Conservation (phyloP, 2,888 invertebrate species). For the Cheilosia pagana region DNA sequence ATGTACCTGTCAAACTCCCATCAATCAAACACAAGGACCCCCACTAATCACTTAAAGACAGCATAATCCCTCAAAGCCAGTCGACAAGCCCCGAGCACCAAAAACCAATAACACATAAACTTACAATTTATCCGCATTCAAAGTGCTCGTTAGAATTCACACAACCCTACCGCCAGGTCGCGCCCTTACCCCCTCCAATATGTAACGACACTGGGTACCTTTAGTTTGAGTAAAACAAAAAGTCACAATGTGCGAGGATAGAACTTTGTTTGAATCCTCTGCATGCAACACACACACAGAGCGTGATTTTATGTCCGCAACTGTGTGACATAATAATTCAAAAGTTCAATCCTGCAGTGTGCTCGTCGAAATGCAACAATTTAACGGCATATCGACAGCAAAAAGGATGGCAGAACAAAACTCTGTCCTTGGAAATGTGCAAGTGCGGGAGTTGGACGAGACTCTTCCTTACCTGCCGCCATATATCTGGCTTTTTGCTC, state of each 20-base stretch:
- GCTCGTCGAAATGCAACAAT: slow-evolving; percentile 65
- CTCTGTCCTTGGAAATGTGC: slow-evolving; percentile 55
- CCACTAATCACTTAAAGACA: slow-evolving; percentile 33
- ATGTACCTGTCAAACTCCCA: too few species aligned
- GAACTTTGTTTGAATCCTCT: slow-evolving; percentile 40
- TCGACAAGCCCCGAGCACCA: slow-evolving; percentile 45
- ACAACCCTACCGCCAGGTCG: slow-evolving; percentile 32
- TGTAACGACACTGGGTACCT: neutral
- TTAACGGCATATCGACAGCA: slow-evolving; percentile 42
- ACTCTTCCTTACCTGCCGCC: slow-evolving; percentile 23
- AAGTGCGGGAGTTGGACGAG: slow-evolving; percentile 62
- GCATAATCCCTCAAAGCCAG: slow-evolving; percentile 54
- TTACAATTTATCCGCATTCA: slow-evolving; percentile 48
- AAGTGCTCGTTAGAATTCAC: slow-evolving; percentile 41
- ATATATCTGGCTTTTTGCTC: slow-evolving; percentile 34
- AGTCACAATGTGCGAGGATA: slow-evolving; percentile 45
- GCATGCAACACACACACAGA: slow-evolving; percentile 56
- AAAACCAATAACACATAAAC: slow-evolving; percentile 67
- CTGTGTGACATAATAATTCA: slow-evolving; percentile 72
- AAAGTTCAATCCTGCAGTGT: slow-evolving; percentile 63
- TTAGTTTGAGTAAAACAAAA: slow-evolving; percentile 6
- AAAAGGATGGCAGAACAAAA: slow-evolving; percentile 42
- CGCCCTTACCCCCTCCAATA: neutral
- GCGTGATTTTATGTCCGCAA: slow-evolving; percentile 51
- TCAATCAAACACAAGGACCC: neutral